These are phyloP conservation scores for Hecatera dysodea DNA, from an alignment of 2,888 invertebrate species.

Conservation along the genomic window DNA sequence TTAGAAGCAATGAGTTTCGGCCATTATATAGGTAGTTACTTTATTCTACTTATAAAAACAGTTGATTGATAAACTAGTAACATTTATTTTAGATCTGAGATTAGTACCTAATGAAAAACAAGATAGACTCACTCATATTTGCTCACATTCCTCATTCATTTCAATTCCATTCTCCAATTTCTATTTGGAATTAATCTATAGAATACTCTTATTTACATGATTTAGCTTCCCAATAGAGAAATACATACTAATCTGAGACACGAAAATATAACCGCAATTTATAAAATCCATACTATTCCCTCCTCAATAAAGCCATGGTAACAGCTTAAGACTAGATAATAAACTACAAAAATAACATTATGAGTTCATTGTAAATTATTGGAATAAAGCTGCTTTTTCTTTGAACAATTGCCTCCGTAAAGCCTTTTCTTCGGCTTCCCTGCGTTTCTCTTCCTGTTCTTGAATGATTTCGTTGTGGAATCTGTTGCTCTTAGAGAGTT, in stretches of 20 bases:
- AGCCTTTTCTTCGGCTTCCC: slow-evolving; percentile 96
- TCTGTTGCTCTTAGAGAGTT: slow-evolving; percentile 95
- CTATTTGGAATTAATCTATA: slow-evolving; percentile 22
- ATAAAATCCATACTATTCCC: slow-evolving; percentile 49
- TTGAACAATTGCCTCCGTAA: slow-evolving; percentile 95
- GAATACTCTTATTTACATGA: slow-evolving; percentile 47
- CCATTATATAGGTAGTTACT: slow-evolving; percentile 17
- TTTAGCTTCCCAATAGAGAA: slow-evolving; percentile 32
- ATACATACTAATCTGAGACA: slow-evolving; percentile 32
- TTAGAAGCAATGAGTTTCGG: slow-evolving; percentile 47
- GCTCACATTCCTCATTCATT: slow-evolving; percentile 24
- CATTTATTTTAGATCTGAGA: slow-evolving; percentile 24
- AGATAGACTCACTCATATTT: slow-evolving; percentile 15
- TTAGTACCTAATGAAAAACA: slow-evolving; percentile 32
- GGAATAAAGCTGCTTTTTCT: slow-evolving; percentile 96
- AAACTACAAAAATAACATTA: slow-evolving; percentile 69
- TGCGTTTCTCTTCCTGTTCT: slow-evolving; percentile 97
- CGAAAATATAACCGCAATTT: slow-evolving; percentile 41
- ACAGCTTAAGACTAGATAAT: slow-evolving; percentile 89
- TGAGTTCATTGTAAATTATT: slow-evolving; percentile 65
- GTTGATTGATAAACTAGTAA: slow-evolving; percentile 40
- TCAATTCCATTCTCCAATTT: slow-evolving; percentile 35
- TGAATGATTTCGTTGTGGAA: slow-evolving; percentile 98
- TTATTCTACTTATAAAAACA: slow-evolving; percentile 16
- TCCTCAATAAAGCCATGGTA: slow-evolving; percentile 82